Evolutionary conservation across 2,113 vertebrate genomes (phyloP).

Genomic region (Epinephelus moara): DNA sequence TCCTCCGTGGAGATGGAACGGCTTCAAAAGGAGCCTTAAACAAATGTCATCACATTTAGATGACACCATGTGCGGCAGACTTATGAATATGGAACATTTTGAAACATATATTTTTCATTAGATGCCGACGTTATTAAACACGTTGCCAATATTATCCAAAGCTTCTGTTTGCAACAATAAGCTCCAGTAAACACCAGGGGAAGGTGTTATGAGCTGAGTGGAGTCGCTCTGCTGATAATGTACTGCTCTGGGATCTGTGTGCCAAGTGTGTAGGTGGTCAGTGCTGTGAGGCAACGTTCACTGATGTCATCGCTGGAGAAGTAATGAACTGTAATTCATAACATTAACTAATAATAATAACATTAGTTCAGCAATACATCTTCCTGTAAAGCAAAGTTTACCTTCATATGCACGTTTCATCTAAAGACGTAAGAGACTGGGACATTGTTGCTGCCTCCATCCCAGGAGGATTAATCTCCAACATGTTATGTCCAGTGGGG

Average conservation of each 20-base stretch:
- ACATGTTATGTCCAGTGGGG: neutral
- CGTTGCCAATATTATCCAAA: neutral
- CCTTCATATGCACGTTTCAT: too few species aligned
- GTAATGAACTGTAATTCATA: neutral
- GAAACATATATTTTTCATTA: neutral
- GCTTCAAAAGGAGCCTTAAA: conserved; percentile 37
- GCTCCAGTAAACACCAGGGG: neutral
- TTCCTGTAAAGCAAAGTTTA: neutral
- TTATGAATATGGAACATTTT: conserved; percentile 1
- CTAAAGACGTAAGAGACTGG: neutral
- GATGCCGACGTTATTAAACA: neutral
- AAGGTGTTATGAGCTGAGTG: conserved; percentile 1
- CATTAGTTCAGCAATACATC: neutral
- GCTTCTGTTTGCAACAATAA: neutral
- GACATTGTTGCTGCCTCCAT: neutral
- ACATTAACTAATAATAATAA: neutral
- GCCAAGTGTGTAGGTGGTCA: conserved; percentile 17
- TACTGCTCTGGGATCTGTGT: neutral
- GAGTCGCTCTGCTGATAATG: neutral
- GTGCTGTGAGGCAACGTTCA: neutral
- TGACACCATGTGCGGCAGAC: neutral
- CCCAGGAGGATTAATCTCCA: neutral
- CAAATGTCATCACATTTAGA: conserved; percentile 15
- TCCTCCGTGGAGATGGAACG: conserved; percentile 38
- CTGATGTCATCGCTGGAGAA: neutral